Base-by-base conservation (phyloP, 1,140 invertebrate genomes). In the Drosophila paulistorum region DNA sequence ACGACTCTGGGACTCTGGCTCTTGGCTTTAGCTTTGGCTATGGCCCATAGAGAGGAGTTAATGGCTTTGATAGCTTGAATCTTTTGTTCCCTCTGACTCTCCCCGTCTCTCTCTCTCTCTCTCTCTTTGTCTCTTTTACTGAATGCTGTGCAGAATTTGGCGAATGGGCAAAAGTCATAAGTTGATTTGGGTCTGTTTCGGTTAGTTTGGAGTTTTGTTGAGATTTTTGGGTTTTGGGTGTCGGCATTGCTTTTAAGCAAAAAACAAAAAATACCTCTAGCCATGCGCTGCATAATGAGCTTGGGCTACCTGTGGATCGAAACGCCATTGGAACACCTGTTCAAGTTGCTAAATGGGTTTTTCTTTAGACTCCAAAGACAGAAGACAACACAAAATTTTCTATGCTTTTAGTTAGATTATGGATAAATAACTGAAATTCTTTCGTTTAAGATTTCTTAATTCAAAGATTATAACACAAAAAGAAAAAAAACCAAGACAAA, bases 51-150 rank as follows among this genome's bases (percentile, higher is more conserved):
- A 51, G 17, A 51, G 73, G 17, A 59, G 73, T 76, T 89, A 87
- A 87, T 87, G 84, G 83, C 76, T 87, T 79, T 73, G 68, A 77
- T 77, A 57, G 62, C 23, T 67, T 78, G n/a, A n/a, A 23, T 65
- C 76, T 83, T 87, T 87, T 87, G 84, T 87, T 87, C n/a, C n/a
- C n/a, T n/a, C n/a, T n/a, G n/a, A n/a, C n/a, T n/a, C n/a, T n/a
- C n/a, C n/a, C n/a, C n/a, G n/a, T n/a, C n/a, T n/a, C n/a, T n/a
- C n/a, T n/a, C n/a, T n/a, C n/a, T n/a, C n/a, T n/a, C n/a, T n/a
- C n/a, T n/a, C 7, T 37, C 0, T 35, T 10, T 35, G 35, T 35
- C 37, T 39, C 37, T 39, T 5, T 39, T 39, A 2, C 37, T 23
- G 45, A 51, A 51, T 51, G 45, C 45, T 79, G 66, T 71, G 59